Base-by-base conservation (phyloP, 1,140 invertebrate genomes). In the Trigoniulus corallinus region DNA sequence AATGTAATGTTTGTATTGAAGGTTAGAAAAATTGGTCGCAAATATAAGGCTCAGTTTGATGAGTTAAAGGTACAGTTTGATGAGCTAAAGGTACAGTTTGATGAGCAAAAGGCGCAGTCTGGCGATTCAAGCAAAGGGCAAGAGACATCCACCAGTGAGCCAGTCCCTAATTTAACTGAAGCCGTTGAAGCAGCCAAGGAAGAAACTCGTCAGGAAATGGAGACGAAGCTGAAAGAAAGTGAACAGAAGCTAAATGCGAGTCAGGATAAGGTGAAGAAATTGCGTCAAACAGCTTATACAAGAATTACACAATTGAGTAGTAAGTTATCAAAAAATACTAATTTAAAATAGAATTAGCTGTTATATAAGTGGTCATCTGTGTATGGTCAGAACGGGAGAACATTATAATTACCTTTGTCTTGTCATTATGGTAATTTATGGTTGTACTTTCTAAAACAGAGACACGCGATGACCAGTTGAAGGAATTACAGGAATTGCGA, bases 11-110 rank as follows among this genome's bases (percentile, higher is more conserved):
- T 41, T 25, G 49, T 51, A 40, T 56, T 59, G 13, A 57, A 91
- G 70, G 78, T 94, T 43, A 76, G 84, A 56, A 88, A 85, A 62
- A 88, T 94, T 61, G 91, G 87, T 1, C 83, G 88, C 55, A 89
- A 88, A 59, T 94, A 94, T 61, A 93, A 92, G 64, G 80, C 77
- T 3, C 84, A 84, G 58, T 88, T 76, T 61, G 83, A 88, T 61
- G 84, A 86, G 54, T 59, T 78, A 0, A 79, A 83, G 59, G 74
- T 78, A 56, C 76, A 73, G 53, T 72, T 55, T 41, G 57, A 59
- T 48, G 47, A 50, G 21, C n/a, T 59, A 27, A 51, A 42, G 1
- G 50, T 53, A 23, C 56, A 72, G 61, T 53, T 52, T 29, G 53
- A 55, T 47, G 53, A 58, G 21, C 18, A 53, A 3, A 4, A 10